Evolutionary conservation across 2,888 invertebrate species (phyloP).

Genomic region (Lingula anatina): DNA sequence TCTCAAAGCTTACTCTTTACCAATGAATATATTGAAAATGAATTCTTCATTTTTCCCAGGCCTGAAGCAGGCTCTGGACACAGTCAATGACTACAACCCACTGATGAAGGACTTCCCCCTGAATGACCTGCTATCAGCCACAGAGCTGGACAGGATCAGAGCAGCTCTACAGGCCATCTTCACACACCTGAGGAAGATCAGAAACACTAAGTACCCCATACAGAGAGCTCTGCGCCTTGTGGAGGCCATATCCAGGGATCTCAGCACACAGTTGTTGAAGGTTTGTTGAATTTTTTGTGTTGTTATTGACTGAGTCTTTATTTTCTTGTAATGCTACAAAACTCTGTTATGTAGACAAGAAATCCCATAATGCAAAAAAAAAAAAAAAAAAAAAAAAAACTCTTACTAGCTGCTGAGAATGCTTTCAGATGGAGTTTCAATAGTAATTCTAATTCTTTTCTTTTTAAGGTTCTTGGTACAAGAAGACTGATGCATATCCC

Average conservation of each 20-base stretch:
- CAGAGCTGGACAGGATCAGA: conserved; percentile 83
- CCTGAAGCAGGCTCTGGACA: conserved; percentile 89
- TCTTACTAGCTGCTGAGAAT: too few relatives aligned
- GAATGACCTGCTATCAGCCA: conserved; percentile 93
- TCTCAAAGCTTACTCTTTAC: background rate
- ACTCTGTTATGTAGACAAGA: too few relatives aligned
- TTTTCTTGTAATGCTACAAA: too few relatives aligned
- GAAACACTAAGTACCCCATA: conserved; percentile 82
- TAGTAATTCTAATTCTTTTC: too few relatives aligned
- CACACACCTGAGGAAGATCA: conserved; percentile 88
- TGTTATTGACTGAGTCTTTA: too few relatives aligned
- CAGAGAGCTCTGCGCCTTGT: conserved; percentile 88
- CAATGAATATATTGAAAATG: too few relatives aligned
- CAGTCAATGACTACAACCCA: conserved; percentile 96
- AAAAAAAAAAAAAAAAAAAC: too few relatives aligned
- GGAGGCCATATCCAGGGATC: conserved; percentile 95
- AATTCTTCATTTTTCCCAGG: conserved; percentile 58
- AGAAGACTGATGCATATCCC: conserved; percentile 96
- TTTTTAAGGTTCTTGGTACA: conserved; percentile 65
- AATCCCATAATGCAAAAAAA: too few relatives aligned
- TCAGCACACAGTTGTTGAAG: conserved; percentile 89
- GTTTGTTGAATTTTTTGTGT: conserved; percentile 41
- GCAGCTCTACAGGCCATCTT: conserved; percentile 91
- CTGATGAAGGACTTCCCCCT: conserved; percentile 99
- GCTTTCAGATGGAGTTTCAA: too few relatives aligned